Base-by-base conservation (phyloP, 2,113 vertebrate species). In the Aptenodytes patagonicus region DNA sequence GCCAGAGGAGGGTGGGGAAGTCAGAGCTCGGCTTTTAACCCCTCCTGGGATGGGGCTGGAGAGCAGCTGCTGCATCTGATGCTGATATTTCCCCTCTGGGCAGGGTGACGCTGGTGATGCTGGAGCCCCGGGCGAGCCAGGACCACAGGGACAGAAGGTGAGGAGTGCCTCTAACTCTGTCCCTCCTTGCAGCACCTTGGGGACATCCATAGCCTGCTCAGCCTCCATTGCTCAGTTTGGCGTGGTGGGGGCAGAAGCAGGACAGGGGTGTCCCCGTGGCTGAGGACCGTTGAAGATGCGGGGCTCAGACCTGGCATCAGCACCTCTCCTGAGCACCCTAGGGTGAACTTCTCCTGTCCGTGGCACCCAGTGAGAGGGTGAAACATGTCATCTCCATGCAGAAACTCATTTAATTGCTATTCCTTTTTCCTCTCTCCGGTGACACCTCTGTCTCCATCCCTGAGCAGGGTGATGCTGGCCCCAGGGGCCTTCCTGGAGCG, bases 81-180 rank as follows among this genome's bases (percentile, higher is more conserved):
- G 26, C 31, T 3, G 4, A 9, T 42, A 11, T 54, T 72, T 77
- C 38, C 10, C 64, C 44, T 82, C 29, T 0, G 77, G 66, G 16
- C 97, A 98, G 98, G 98, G 98, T 42, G 97, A 97, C 10, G 7
- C 51, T 19, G 98, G 98, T 20, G 94, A 96, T 34, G 58, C 62
- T 29, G 99, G 99, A 69, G 97, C 98, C 18, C 38, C n/a, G 1
- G 99, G 99, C 0, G 97, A 98, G 75, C 82, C 96, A 19, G 99
- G 99, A 46, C 52, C 73, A 2, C 93, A 17, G 93, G 99, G 99
- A 60, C 95, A 93, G 32, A 99, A 98, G 98, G 99, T 99, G 91
- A 91, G 83, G 28, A 60, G 12, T 14, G 19, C 25, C 17, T 58
- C n/a, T 49, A 17, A 7, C 58, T 14, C 64, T 71, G 32, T 49